phyloP scores from a whole-genome alignment of 2,113 vertebrate species.

The Hippocampus barbouri region DNA sequence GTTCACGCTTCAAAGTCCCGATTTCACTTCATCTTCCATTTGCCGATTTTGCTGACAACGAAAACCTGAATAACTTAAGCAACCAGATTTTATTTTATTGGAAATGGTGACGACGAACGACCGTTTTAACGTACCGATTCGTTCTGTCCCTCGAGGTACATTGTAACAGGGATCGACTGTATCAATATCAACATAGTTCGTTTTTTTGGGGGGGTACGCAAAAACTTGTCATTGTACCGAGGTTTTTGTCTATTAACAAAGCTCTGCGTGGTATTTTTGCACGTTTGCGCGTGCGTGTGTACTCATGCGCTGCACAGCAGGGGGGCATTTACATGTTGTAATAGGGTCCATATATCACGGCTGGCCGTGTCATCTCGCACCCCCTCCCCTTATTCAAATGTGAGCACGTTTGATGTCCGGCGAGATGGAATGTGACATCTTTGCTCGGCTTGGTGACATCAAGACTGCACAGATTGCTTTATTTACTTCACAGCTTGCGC shows the following conservation, averaged over 20 bases:
- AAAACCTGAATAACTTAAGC: too few species aligned
- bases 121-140: too few species aligned
- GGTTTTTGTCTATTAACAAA: not conserved
- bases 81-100: too few species aligned
- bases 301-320: slow-evolving; percentile 31
- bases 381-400: slow-evolving; percentile 33
- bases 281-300: slow-evolving; percentile 9
- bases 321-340: slow-evolving; percentile 65
- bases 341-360: slow-evolving; percentile 52
- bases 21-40: too few species aligned
- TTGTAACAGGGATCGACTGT: too few species aligned
- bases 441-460: slow-evolving; percentile 11
- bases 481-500: slow-evolving; percentile 46
- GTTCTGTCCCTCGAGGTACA: too few species aligned
- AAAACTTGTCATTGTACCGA: not conserved
- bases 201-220: too few species aligned
- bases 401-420: slow-evolving; percentile 47
- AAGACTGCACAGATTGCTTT: slow-evolving; percentile 44
- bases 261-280: slow-evolving; percentile 10
- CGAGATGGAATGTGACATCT: slow-evolving; percentile 50
- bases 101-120: too few species aligned
- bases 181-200: too few species aligned
- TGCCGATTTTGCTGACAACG: too few species aligned
- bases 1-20: too few species aligned
- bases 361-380: slow-evolving; percentile 31